Percentiles rank a stretch among this genome's conserved stretches.
Conservation (phyloP, 2,888 invertebrate species). For the Apodemia duryi region DNA sequence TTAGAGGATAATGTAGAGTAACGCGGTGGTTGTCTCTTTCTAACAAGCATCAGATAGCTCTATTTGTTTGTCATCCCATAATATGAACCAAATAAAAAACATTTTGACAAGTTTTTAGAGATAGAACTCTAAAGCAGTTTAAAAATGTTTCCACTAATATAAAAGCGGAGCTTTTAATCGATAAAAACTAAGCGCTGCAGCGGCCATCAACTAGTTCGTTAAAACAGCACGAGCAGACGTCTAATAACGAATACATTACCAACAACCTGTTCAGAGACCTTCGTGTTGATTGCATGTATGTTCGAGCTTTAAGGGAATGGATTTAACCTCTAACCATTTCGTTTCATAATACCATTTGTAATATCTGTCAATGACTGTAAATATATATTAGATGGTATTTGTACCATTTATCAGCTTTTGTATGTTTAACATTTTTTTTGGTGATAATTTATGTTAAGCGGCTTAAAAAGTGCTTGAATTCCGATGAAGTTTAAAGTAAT, state of each 20-base stretch:
- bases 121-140: no score
- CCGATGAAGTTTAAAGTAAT: no score
- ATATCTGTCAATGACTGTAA: conserved; percentile 2
- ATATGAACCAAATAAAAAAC: no score
- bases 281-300: conserved; percentile 36
- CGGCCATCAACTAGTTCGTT: conserved; percentile 11
- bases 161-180: conserved; percentile 1
- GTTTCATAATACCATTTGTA: conserved; percentile 14
- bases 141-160: background rate
- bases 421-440: no score
- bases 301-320: conserved; percentile 39
- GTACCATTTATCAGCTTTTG: background rate
- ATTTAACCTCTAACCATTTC: conserved; percentile 14
- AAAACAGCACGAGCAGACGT: conserved; percentile 4
- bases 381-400: conserved; percentile 4
- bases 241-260: conserved; percentile 38
- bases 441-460: no score
- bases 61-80: no score
- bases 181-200: background rate
- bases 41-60: no score
- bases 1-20: no score
- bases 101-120: no score
- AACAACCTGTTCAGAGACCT: conserved; percentile 53
- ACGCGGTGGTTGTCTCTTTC: no score
- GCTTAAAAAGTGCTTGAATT: no score